Evolutionary conservation across 1,140 invertebrate species (phyloP), one percentile per base, ranked within the genome.

Genomic region (Hylaeus volcanicus): DNA sequence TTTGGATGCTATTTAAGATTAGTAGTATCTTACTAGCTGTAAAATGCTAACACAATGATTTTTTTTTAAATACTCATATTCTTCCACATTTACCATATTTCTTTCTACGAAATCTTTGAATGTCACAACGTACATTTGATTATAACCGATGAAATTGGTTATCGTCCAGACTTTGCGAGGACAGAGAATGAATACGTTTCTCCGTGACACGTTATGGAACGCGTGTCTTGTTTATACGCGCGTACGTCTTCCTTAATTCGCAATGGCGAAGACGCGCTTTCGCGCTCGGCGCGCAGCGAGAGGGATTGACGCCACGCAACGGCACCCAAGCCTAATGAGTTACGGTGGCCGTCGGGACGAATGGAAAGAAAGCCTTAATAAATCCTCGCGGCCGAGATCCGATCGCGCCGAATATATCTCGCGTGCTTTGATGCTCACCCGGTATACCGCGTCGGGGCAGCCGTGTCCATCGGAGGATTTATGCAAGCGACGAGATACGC

Each of bases 351-450:
- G 70, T 73, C 70, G 14, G 55, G 43, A 1, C 70, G 55, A 45
- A 61, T 15, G 70, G 6, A 61, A 61, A 58, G 56, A 61, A 61
- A 73, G 56, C 56, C 37, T 73, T 73, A 73, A 60, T 60, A 60
- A 73, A 60, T 73, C 56, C 26, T 26, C 45, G 56, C 70, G 56
- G 4, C 12, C 26, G 8, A 61, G 70, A 61, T 61, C n/a, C 41
- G 56, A 73, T 73, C 70, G 56, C 41, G 56, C 55, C 68, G 56
- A 73, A 61, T 73, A 39, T 61, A 73, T 53, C 15, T 66, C 11
- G 51, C 48, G 68, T 15, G 68, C 51, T 73, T 73, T 37, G 58
- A 73, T 70, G 51, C 37, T 70, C 68, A 41, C 51, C 53, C 68
- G 68, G 37, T 70, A n/a, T 41, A 70, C 68, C 48, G 51, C 48